Conservation (phyloP, 2,797 vertebrate species). For the Phoeniculus purpureus region DNA sequence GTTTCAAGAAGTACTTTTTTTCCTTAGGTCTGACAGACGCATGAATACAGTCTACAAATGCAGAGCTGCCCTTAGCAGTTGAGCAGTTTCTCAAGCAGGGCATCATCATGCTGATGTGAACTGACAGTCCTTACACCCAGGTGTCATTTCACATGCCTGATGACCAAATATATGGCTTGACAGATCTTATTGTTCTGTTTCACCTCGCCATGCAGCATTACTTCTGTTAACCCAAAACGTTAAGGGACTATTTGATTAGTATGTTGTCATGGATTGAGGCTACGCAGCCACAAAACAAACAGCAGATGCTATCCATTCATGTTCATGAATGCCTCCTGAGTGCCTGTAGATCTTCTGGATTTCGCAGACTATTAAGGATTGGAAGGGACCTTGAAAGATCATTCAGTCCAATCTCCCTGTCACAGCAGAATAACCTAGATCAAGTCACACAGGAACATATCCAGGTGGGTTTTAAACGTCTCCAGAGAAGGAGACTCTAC, state of each 20-base stretch:
- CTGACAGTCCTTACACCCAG: slow-evolving; percentile 1
- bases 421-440: no score
- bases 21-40: not conserved
- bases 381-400: no score
- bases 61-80: not conserved
- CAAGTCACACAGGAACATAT: no score
- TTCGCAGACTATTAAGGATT: not conserved
- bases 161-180: slow-evolving; percentile 32
- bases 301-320: not conserved
- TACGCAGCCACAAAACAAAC: no score
- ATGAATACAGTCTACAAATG: not conserved
- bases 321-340: not conserved
- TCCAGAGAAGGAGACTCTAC: no score
- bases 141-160: not conserved
- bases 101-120: slow-evolving; percentile 31
- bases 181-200: slow-evolving; percentile 34
- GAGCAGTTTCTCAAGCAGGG: not conserved
- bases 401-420: no score
- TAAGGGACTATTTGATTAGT: not conserved
- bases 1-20: not conserved
- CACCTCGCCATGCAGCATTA: not conserved
- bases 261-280: no score
- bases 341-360: not conserved
- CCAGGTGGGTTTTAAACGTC: no score
- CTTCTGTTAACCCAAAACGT: not conserved